Percentiles rank a stretch among this genome's conserved stretches.
Evolutionary conservation across 2,797 vertebrate genomes (phyloP).

Genomic region (Manis crassicaudata): DNA sequence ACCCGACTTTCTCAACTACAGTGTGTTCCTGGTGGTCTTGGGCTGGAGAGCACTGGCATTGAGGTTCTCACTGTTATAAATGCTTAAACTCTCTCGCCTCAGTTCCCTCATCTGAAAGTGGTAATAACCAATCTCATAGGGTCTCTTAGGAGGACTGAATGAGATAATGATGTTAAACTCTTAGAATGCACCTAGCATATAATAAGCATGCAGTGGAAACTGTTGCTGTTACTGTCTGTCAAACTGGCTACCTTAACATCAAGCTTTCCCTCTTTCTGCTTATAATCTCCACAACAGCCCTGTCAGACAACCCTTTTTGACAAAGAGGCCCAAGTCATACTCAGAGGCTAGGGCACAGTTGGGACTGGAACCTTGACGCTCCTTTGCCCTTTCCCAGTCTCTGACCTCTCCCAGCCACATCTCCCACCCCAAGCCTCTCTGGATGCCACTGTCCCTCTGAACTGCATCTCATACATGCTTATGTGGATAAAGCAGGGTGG

Average conservation of each 20-base stretch:
- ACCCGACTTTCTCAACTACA: neutral
- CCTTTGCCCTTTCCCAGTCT: neutral
- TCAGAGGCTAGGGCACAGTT: neutral
- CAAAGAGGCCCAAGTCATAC: neutral
- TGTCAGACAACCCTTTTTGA: neutral
- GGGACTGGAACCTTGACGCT: neutral
- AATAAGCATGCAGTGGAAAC: neutral
- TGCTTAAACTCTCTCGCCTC: neutral
- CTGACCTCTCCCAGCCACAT: neutral
- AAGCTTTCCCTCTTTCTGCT: neutral
- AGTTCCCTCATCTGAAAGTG: neutral
- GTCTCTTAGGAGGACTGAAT: neutral
- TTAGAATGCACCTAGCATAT: neutral
- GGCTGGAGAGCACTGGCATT: neutral
- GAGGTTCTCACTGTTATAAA: neutral
- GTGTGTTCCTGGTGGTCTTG: neutral
- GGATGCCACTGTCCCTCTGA: neutral
- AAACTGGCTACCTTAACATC: neutral
- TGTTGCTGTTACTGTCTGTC: neutral
- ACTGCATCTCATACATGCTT: neutral
- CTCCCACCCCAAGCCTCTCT: neutral
- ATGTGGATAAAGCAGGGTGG: neutral
- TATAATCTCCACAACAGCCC: neutral
- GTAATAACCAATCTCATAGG: neutral
- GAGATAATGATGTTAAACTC: neutral